phyloP scores from a whole-genome alignment of 1,140 invertebrate species.

The Drosophila sulfurigaster region DNA sequence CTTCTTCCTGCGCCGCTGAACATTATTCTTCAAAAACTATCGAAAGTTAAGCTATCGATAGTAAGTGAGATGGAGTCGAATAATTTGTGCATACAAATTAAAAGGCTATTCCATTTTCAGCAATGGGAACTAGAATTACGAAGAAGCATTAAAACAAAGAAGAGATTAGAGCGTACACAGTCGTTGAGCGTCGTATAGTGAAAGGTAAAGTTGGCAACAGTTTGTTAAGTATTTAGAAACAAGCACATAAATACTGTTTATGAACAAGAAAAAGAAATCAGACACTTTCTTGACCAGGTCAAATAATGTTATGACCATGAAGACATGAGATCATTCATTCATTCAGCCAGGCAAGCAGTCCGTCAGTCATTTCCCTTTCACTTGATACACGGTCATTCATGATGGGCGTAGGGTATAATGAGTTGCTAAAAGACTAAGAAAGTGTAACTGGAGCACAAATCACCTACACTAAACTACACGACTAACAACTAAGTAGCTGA shows the following conservation, averaged over 20 bases:
- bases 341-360: conserved; percentile 2
- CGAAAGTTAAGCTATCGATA: too few relatives aligned
- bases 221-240: conserved; percentile 22
- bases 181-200: conserved; percentile 9
- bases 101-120: neutral
- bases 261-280: conserved; percentile 50
- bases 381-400: conserved; percentile 32
- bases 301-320: conserved; percentile 39
- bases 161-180: neutral
- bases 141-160: neutral
- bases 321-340: conserved; percentile 42
- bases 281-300: conserved; percentile 45
- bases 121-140: conserved; percentile 12
- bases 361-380: conserved; percentile 53
- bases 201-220: conserved; percentile 30
- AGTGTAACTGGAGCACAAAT: conserved; percentile 6
- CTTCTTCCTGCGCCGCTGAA: neutral
- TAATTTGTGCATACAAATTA: neutral
- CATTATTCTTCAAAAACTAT: too few relatives aligned
- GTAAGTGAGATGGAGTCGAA: too few relatives aligned
- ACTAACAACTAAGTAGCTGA: neutral
- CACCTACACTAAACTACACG: neutral
- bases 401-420: neutral
- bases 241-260: conserved; percentile 18
- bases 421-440: conserved; percentile 11